Percentiles rank a stretch among this genome's conserved stretches.
Evolutionary conservation across 2,113 vertebrate species (phyloP).

Genomic region (Zosterops pallidus): DNA sequence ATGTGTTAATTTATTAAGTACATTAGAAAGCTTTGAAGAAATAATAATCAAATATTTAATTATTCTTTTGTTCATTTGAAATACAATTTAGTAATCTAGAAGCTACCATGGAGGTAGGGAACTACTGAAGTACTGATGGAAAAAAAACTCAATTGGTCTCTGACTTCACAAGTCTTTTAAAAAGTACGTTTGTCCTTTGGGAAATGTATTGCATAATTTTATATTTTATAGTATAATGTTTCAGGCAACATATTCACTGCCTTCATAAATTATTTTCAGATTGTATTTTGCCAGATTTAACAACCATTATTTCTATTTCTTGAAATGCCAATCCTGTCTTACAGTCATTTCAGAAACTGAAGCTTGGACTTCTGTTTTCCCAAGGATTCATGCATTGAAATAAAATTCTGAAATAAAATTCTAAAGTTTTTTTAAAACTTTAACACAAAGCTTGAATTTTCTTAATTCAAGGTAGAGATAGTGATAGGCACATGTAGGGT

Average conservation of each 20-base stretch:
- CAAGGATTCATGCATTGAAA: neutral
- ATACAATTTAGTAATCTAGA: neutral
- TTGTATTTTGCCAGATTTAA: neutral
- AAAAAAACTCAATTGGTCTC: neutral
- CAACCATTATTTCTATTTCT: neutral
- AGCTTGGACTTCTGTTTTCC: neutral
- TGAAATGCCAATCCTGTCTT: neutral
- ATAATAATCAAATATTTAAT: neutral
- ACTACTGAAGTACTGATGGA: neutral
- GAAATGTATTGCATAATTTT: neutral
- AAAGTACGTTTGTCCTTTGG: neutral
- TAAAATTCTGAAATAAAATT: constrained; percentile 19
- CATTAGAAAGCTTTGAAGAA: neutral
- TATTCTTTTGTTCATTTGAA: neutral
- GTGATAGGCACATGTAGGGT: neutral
- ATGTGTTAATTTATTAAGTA: neutral
- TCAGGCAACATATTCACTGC: neutral
- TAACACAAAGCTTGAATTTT: neutral
- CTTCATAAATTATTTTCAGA: neutral
- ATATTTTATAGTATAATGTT: neutral
- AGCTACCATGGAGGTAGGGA: neutral
- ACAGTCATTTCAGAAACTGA: neutral
- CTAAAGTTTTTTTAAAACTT: neutral
- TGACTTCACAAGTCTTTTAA: neutral
- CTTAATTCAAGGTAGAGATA: neutral